Conservation (phyloP, 2,113 vertebrate species). For the Gambusia affinis region DNA sequence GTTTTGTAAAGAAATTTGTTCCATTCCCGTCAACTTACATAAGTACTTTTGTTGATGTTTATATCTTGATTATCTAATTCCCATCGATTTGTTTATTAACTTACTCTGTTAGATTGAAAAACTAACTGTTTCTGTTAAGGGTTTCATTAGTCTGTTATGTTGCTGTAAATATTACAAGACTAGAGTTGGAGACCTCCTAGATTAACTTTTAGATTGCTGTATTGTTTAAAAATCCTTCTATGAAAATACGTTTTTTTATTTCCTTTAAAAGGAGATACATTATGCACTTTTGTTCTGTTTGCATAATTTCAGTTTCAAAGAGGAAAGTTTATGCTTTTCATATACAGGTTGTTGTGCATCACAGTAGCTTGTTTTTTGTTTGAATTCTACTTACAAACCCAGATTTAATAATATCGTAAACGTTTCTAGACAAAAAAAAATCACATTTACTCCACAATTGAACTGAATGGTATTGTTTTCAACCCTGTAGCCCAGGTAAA, state of each 20-base stretch:
- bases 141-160: background rate
- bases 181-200: no score
- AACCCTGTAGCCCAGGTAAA: background rate
- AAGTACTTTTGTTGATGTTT: background rate
- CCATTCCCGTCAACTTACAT: background rate
- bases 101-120: background rate
- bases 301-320: background rate
- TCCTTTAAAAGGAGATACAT: no score
- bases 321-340: background rate
- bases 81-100: background rate
- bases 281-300: background rate
- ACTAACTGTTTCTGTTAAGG: background rate
- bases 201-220: no score
- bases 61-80: background rate
- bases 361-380: background rate
- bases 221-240: no score
- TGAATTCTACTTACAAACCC: background rate
- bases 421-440: background rate
- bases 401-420: background rate
- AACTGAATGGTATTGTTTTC: background rate
- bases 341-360: background rate
- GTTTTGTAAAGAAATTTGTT: no score
- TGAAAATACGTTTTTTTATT: no score
- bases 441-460: background rate
- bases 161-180: no score